Conservation (phyloP, 2,888 invertebrate species). For the Argyresthia goedartella region DNA sequence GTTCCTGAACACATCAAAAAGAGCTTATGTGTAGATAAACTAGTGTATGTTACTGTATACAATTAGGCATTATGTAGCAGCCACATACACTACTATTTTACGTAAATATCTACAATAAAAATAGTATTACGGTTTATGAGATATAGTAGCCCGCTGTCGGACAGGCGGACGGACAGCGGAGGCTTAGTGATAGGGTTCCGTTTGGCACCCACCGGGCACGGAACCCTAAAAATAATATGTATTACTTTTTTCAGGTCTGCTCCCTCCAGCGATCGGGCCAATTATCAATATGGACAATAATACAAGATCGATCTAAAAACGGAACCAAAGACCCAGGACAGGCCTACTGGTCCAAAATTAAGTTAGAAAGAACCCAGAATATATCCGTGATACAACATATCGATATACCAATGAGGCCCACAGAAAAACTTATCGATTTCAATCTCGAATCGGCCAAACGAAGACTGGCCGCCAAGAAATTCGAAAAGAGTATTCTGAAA, state of each 20-base stretch:
- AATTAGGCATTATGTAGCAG: too few relatives aligned
- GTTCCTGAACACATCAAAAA: too few relatives aligned
- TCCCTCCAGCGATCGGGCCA: conserved; percentile 44
- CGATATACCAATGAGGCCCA: conserved; percentile 18
- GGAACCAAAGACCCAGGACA: conserved; percentile 36
- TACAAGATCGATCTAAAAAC: conserved; percentile 37
- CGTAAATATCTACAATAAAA: too few relatives aligned
- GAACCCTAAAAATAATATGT: conserved; percentile 5
- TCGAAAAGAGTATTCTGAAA: conserved; percentile 23
- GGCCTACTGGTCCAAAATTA: conserved; percentile 51
- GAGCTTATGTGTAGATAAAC: too few relatives aligned
- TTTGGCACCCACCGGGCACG: too few relatives aligned
- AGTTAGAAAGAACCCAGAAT: conserved; percentile 37
- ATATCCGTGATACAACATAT: conserved; percentile 34
- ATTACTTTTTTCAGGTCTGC: conserved; percentile 31
- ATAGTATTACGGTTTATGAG: too few relatives aligned
- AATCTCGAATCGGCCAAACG: conserved; percentile 49
- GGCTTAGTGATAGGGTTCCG: too few relatives aligned
- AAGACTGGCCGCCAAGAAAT: conserved; percentile 23
- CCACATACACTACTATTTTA: too few relatives aligned
- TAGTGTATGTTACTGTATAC: too few relatives aligned
- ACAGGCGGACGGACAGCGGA: too few relatives aligned
- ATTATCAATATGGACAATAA: conserved; percentile 48
- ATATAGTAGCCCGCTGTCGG: too few relatives aligned
- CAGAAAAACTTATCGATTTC: conserved; percentile 20